Base-by-base conservation (phyloP, 2,113 vertebrate genomes). In the Sylvia atricapilla region DNA sequence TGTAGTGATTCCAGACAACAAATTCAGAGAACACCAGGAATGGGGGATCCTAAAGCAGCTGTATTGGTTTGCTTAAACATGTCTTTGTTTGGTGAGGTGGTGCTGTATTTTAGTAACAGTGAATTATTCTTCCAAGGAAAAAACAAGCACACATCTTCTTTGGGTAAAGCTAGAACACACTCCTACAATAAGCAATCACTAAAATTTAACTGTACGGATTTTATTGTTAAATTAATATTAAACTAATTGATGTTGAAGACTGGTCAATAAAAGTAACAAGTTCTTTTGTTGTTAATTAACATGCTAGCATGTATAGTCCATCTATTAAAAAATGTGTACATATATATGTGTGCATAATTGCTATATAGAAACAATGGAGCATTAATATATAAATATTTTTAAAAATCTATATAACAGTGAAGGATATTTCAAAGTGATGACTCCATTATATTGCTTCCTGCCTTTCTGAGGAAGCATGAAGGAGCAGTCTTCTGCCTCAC, bases 301-400 rank as follows among this genome's bases (percentile, higher is more conserved):
- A 10, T 25, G 47, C 15, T 5, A n/a, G 8, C 13, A 11, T 10
- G 10, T 9, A 19, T 9, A 47, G 28, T 25, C 14, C 7, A 5
- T 9, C 3, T 12, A 44, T 35, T 7, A 9, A 35, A 52, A 33
- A 41, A 15, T 5, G 1, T 24, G 2, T 37, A 9, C 11, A 11
- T 31, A 2, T n/a, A 8, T 15, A 2, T 23, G 3, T 13, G 7
- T 27, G 6, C 14, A 28, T 64, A 27, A 44, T 9, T 10, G 10
- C 8, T 67, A 15, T 8, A 44, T 21, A 52, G 43, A 43, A 50
- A 55, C 63, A 18, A 23, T 9, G 3, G 6, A 4, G 11, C 2
- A 0, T 22, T 23, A 31, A 33, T 27, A 13, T 28, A 35, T 2
- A 30, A 16, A 37, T 16, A 18, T 52, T 23, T 35, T 47, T 46